A percentile compares a stretch with the other conserved stretches of the same genome.
Conservation (phyloP, 2,113 vertebrate genomes). For the Mola mola region DNA sequence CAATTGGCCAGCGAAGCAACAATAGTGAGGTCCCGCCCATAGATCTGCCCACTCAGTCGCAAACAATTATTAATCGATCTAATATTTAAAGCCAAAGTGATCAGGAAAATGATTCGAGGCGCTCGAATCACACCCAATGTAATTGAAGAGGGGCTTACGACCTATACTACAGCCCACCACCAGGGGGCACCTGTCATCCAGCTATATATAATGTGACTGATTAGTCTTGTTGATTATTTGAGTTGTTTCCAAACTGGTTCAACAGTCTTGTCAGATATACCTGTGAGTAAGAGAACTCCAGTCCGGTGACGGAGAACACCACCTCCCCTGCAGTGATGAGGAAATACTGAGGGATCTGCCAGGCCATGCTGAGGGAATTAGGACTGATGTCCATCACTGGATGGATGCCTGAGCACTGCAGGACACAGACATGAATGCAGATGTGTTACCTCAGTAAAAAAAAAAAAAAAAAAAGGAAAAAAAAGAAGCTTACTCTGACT, state of each 20-base stretch:
- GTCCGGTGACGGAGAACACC: conserved; percentile 92
- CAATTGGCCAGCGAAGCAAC: too few species aligned
- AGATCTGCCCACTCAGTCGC: too few species aligned
- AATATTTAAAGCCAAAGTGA: too few species aligned
- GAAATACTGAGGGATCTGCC: conserved; percentile 96
- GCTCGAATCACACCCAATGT: too few species aligned
- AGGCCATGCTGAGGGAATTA: conserved; percentile 91
- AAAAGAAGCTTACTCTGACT: neutral
- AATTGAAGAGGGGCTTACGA: too few species aligned
- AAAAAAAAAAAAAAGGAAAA: neutral
- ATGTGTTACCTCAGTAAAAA: neutral
- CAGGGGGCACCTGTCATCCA: too few species aligned
- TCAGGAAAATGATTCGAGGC: too few species aligned
- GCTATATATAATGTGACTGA: too few species aligned
- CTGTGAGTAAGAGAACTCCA: conserved; percentile 97
- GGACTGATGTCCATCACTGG: conserved; percentile 81
- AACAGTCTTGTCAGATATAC: conserved; percentile 65
- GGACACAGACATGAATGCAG: conserved; percentile 10
- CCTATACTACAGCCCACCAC: too few species aligned
- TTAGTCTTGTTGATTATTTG: neutral
- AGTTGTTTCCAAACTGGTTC: neutral
- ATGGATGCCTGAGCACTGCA: conserved; percentile 61
- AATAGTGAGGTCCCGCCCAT: too few species aligned
- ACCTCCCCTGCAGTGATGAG: conserved; percentile 91
- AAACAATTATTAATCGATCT: too few species aligned